phyloP scores from a whole-genome alignment of 2,113 vertebrate species.

The Oreocharis arfaki region DNA sequence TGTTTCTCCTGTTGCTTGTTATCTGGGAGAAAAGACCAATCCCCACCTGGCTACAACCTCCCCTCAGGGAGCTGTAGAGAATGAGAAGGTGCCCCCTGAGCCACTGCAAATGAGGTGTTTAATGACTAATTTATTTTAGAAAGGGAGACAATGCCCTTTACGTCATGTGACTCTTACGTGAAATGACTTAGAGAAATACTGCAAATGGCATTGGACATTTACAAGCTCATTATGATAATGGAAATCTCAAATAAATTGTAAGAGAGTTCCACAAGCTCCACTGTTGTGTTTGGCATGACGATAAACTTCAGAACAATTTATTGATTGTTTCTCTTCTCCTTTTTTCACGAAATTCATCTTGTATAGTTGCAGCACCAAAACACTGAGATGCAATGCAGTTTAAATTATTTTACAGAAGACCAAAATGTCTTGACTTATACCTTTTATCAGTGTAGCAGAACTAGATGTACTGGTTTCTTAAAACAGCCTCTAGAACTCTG shows the following conservation, averaged over 20 bases:
- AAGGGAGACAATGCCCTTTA: not conserved
- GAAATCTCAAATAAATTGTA: not conserved
- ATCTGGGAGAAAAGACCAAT: not conserved
- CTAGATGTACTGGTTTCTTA: not conserved
- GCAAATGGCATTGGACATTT: not conserved
- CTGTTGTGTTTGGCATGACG: not conserved
- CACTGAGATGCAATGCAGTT: not conserved
- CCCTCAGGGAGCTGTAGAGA: not conserved
- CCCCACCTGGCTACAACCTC: fast-evolving
- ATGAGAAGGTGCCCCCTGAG: not conserved
- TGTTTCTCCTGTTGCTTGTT: not conserved
- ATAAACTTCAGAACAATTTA: not conserved
- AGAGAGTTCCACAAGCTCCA: not conserved
- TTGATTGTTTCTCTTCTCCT: not conserved
- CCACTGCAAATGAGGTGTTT: not conserved
- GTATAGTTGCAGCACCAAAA: not conserved
- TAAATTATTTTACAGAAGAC: not conserved
- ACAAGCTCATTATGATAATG: not conserved
- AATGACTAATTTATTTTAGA: not conserved
- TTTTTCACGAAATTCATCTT: not conserved
- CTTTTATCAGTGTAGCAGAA: not conserved
- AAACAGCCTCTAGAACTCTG: not conserved
- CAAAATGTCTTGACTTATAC: not conserved
- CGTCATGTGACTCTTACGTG: no score
- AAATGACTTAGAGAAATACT: not conserved